Percentiles rank a stretch among this genome's conserved stretches.
Conservation (phyloP, 2,797 vertebrate genomes). For the Chaunax sp. region DNA sequence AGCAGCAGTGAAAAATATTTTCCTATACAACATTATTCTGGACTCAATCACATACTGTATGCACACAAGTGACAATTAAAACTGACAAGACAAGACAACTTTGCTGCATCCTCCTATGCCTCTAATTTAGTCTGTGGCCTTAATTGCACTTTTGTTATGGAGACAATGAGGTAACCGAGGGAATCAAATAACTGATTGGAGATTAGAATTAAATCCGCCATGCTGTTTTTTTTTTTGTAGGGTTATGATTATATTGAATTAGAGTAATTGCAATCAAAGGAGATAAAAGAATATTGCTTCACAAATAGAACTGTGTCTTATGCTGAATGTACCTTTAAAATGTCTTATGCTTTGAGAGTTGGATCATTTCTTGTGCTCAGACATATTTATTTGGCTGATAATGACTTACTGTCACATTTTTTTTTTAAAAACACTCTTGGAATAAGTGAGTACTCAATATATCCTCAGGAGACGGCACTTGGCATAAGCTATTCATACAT, state of each 20-base stretch:
- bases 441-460: conserved; percentile 43
- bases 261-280: conserved; percentile 49
- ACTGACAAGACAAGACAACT: conserved; percentile 28
- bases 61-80: conserved; percentile 42
- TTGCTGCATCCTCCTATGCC: conserved; percentile 17
- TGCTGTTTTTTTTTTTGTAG: conserved; percentile 40
- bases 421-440: conserved; percentile 44
- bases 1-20: conserved; percentile 6
- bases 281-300: conserved; percentile 25
- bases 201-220: conserved; percentile 39
- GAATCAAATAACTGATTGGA: conserved; percentile 54
- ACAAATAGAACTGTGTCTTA: conserved; percentile 10
- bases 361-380: conserved; percentile 29
- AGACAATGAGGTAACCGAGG: conserved; percentile 60
- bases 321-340: conserved; percentile 33
- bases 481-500: conserved; percentile 27
- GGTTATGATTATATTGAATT: conserved; percentile 44
- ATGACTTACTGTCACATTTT: conserved; percentile 47
- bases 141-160: conserved; percentile 51
- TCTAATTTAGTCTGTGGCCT: conserved; percentile 66
- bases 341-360: conserved; percentile 18
- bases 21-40: conserved; percentile 7
- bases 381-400: conserved; percentile 41
- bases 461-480: conserved; percentile 29
- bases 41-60: conserved; percentile 21